A percentile compares a stretch with the other conserved stretches of the same genome.
These are phyloP conservation scores for Pseudorectes ferrugineus DNA, from an alignment of 2,113 vertebrate genomes.

Conservation along the genomic window DNA sequence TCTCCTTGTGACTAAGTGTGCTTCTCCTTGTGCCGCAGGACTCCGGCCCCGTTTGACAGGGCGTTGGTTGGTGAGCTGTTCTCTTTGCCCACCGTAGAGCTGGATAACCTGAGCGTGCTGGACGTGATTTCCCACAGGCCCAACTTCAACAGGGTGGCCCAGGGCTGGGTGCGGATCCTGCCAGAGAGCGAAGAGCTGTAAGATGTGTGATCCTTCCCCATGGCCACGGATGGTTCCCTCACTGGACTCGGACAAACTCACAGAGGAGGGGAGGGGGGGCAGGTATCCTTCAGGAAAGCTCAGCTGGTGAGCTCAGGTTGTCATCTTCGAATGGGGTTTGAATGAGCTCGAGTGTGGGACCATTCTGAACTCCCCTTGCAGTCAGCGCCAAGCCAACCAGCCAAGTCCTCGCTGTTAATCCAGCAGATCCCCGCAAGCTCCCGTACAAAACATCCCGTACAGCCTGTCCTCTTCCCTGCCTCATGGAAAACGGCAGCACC, in stretches of 20 bases:
- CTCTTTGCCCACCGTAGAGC: conserved; percentile 64
- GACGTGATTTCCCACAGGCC: conserved; percentile 77
- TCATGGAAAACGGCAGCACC: background rate
- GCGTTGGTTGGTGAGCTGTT: conserved; percentile 55
- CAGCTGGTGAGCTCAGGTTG: background rate
- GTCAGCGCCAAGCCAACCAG: background rate
- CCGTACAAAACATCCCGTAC: fast-evolving
- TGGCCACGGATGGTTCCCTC: background rate
- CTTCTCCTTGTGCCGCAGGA: conserved; percentile 61
- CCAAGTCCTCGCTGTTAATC: background rate
- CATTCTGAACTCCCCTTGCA: background rate
- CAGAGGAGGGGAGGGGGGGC: background rate
- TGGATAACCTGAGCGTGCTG: conserved; percentile 65
- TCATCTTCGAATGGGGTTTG: background rate
- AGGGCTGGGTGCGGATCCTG: conserved; percentile 77
- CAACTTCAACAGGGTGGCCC: conserved; percentile 89
- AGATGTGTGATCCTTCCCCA: background rate
- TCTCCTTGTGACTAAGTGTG: background rate
- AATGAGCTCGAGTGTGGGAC: background rate
- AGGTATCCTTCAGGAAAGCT: background rate
- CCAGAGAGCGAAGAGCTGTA: conserved; percentile 90
- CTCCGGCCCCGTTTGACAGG: conserved; percentile 83
- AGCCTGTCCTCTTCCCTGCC: background rate
- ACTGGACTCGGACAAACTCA: background rate
- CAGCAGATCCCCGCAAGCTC: background rate